Percentiles rank a stretch among this genome's conserved stretches.
These are phyloP conservation scores for Gymnopithys bicolor DNA, from an alignment of 2,797 vertebrate genomes.

Conservation along the genomic window DNA sequence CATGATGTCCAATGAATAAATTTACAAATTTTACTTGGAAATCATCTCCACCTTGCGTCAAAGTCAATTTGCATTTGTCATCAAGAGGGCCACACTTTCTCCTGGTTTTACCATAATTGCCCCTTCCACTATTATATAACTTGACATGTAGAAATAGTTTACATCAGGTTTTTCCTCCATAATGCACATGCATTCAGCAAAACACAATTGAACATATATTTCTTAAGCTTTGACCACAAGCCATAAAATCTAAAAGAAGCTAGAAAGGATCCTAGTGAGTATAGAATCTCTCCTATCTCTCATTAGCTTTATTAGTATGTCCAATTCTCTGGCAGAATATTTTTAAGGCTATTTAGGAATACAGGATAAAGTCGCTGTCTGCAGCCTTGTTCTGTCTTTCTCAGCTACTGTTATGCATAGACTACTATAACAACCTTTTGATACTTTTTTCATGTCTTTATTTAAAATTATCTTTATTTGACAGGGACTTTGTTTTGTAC, in stretches of 20 bases:
- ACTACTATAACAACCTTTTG: constrained; percentile 2
- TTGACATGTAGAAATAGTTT: background rate
- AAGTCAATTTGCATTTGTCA: background rate
- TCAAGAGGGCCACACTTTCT: background rate
- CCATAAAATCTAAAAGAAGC: background rate
- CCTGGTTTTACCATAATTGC: background rate
- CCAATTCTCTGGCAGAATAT: background rate
- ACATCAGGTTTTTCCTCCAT: background rate
- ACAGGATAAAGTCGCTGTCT: background rate
- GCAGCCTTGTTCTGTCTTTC: background rate
- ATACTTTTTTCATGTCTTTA: background rate
- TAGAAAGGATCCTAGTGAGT: background rate
- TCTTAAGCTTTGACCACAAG: background rate
- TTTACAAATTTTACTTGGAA: background rate
- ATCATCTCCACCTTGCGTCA: accelerated
- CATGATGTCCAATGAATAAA: background rate
- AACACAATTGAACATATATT: background rate
- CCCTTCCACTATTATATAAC: background rate
- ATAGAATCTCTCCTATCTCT: background rate
- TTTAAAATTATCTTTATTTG: background rate
- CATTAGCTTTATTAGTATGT: background rate
- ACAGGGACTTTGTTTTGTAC: background rate
- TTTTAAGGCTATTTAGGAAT: constrained; percentile 1
- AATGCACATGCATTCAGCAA: accelerated
- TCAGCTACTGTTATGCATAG: background rate